A percentile compares a stretch with the other conserved stretches of the same genome.
These are phyloP conservation scores for Ctenicera cuprea DNA, from an alignment of 2,888 invertebrate species.

Conservation along the genomic window DNA sequence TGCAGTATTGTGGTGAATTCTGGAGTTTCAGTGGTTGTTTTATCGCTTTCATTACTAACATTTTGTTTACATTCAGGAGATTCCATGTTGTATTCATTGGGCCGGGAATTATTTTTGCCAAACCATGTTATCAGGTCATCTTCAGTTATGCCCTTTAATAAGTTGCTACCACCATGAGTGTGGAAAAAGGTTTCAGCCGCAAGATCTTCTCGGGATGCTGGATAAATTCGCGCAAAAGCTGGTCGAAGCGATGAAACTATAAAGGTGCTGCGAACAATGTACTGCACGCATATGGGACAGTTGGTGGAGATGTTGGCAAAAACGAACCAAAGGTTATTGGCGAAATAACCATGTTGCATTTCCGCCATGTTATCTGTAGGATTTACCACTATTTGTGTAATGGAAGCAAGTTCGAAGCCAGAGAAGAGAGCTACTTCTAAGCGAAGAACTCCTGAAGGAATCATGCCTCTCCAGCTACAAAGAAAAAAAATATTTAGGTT, in stretches of 20 bases:
- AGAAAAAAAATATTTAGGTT: conserved; percentile 1
- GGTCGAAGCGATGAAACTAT: conserved; percentile 79
- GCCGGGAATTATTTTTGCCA: conserved; percentile 76
- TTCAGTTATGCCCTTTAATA: conserved; percentile 78
- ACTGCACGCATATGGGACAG: conserved; percentile 80
- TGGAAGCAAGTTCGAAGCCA: conserved; percentile 77
- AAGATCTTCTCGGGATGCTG: conserved; percentile 77
- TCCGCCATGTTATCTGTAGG: conserved; percentile 77
- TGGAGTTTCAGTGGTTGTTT: conserved; percentile 25
- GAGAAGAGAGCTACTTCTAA: conserved; percentile 79
- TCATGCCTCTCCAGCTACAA: conserved; percentile 77
- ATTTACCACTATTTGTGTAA: conserved; percentile 72
- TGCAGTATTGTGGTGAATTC: conserved; percentile 35
- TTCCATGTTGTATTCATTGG: conserved; percentile 55
- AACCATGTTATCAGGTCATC: conserved; percentile 83
- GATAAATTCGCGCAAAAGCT: conserved; percentile 79
- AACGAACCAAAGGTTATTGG: conserved; percentile 80
- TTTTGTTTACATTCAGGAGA: conserved; percentile 15
- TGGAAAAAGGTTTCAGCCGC: conserved; percentile 81
- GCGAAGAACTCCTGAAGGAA: conserved; percentile 78
- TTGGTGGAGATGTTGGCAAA: conserved; percentile 78
- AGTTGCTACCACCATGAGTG: conserved; percentile 76
- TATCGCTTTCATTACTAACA: conserved; percentile 5
- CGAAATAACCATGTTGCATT: conserved; percentile 77
- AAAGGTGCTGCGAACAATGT: conserved; percentile 77